Evolutionary conservation across 2,888 invertebrate genomes (phyloP).

Genomic region (Sussaba pulchella): DNA sequence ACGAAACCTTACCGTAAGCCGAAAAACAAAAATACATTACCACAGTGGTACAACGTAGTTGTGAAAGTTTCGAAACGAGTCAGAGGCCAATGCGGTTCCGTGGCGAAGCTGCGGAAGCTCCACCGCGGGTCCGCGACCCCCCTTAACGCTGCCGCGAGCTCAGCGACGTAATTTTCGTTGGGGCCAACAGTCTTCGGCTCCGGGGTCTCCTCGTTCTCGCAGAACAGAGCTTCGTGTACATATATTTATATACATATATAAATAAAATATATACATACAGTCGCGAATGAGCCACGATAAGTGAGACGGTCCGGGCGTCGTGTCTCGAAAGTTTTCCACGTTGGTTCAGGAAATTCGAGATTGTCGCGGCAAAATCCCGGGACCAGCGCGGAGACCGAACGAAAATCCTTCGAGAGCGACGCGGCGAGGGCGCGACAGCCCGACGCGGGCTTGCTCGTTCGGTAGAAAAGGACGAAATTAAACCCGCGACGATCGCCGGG

Average conservation of each 20-base stretch:
- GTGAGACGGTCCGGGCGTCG: conserved; percentile 72
- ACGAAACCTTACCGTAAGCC: conserved; percentile 35
- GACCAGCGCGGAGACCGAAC: conserved; percentile 56
- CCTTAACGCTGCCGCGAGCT: conserved; percentile 71
- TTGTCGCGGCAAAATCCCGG: conserved; percentile 27
- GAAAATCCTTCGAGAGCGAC: conserved; percentile 25
- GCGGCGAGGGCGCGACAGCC: conserved; percentile 71
- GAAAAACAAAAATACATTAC: conserved; percentile 61
- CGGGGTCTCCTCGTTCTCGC: conserved; percentile 61
- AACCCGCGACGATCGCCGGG: no score
- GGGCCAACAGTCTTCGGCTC: conserved; percentile 32
- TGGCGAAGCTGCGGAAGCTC: conserved; percentile 46
- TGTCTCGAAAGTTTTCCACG: conserved; percentile 80
- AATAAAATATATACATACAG: no score
- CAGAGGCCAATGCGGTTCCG: conserved; percentile 61
- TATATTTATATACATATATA: no score
- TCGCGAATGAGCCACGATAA: conserved; percentile 34
- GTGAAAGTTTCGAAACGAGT: conserved; percentile 64
- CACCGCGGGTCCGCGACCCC: conserved; percentile 68
- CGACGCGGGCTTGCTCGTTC: conserved; percentile 65
- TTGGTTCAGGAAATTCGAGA: conserved; percentile 40
- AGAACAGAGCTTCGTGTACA: no score
- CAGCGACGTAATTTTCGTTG: conserved; percentile 78
- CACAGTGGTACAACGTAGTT: conserved; percentile 53
- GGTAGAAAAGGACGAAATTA: no score